Conservation (phyloP, 2,113 vertebrate species). For the Entelurus aequoreus region DNA sequence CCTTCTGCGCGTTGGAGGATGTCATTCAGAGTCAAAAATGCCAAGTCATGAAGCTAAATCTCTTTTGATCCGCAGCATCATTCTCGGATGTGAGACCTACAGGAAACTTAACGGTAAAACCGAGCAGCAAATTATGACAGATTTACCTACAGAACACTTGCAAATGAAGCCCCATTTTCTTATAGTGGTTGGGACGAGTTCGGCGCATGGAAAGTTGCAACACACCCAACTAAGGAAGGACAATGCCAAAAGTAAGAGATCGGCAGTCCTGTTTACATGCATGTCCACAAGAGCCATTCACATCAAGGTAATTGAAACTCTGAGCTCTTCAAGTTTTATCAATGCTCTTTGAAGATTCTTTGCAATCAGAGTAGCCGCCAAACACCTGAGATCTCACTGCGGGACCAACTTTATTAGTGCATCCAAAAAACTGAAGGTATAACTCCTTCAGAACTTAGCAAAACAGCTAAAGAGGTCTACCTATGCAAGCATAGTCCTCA, state of each 20-base stretch:
- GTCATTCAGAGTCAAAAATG: not conserved
- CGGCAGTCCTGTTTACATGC: conserved; percentile 33
- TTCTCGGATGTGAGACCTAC: conserved; percentile 7
- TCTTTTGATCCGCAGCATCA: conserved; percentile 7
- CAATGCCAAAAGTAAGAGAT: not conserved
- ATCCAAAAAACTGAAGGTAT: conserved; percentile 8
- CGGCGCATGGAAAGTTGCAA: conserved; percentile 19
- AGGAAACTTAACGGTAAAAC: conserved; percentile 9
- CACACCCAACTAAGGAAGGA: conserved; percentile 16
- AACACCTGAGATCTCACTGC: conserved; percentile 16
- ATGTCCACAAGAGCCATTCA: not conserved
- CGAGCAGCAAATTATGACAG: conserved; percentile 23
- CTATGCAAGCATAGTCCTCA: conserved; percentile 20
- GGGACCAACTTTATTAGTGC: conserved; percentile 33
- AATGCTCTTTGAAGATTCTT: conserved; percentile 14
- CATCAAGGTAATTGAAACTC: conserved; percentile 28
- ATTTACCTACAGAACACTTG: not conserved
- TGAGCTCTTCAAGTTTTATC: conserved; percentile 31
- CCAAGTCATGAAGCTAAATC: not conserved
- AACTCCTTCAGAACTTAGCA: conserved; percentile 13
- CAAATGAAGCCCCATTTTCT: conserved; percentile 18
- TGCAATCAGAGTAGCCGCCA: conserved; percentile 15
- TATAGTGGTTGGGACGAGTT: conserved; percentile 24
- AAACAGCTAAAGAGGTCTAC: not conserved
- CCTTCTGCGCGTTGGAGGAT: not conserved